These are phyloP conservation scores for Carassius gibelio DNA, from an alignment of 2,113 vertebrate species.

Conservation along the genomic window DNA sequence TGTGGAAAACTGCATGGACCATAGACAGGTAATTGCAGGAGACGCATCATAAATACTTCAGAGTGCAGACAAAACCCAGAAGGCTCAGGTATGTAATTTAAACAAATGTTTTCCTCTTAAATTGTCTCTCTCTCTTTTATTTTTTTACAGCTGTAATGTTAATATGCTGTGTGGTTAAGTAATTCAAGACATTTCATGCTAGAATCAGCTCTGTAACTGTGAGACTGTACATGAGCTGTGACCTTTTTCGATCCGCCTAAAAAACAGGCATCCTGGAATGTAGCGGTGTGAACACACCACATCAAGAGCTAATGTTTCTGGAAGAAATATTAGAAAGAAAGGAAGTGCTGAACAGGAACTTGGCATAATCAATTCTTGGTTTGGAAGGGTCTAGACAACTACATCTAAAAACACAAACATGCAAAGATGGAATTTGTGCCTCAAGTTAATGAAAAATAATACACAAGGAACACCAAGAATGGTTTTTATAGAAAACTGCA, in stretches of 20 bases:
- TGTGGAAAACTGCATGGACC: slow-evolving; percentile 23
- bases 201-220: background rate
- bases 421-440: slow-evolving; percentile 15
- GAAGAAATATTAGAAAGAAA: background rate
- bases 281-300: background rate
- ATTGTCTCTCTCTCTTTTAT: background rate
- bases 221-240: background rate
- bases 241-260: background rate
- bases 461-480: background rate
- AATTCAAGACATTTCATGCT: background rate
- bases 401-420: slow-evolving; percentile 3
- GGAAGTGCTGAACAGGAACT: background rate
- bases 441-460: slow-evolving; percentile 17
- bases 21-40: slow-evolving; percentile 14
- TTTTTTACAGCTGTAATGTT: background rate
- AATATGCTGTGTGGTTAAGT: background rate
- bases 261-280: background rate
- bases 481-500: background rate
- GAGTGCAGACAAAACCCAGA: background rate
- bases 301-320: slow-evolving; percentile 3
- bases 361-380: slow-evolving; percentile 11
- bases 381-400: background rate
- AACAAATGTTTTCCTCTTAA: background rate
- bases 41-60: slow-evolving; percentile 20
- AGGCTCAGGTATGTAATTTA: background rate